A percentile compares a stretch with the other conserved stretches of the same genome.
phyloP scores from a whole-genome alignment of 1,140 invertebrate species.

The Trinorchestia longiramus region DNA sequence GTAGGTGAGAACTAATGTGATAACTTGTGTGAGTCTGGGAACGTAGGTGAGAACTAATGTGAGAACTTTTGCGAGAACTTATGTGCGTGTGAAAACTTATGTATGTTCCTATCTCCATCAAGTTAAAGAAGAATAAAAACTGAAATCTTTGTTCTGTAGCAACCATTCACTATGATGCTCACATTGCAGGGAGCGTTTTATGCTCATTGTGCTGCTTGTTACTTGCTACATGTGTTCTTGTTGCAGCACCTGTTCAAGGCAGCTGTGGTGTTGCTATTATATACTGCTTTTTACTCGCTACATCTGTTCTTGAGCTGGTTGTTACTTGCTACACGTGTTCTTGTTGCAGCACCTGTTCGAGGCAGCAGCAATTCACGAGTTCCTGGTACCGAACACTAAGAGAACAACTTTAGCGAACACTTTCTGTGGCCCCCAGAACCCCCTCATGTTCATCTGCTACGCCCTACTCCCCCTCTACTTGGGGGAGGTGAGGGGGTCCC shows the following conservation, averaged over 20 bases:
- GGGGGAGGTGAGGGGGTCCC: slow-evolving; percentile 28
- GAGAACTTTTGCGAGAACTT: no score
- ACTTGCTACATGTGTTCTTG: not conserved
- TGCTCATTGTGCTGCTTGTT: not conserved
- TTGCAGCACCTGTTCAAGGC: not conserved
- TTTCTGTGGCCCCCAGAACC: slow-evolving; percentile 29
- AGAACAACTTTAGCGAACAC: slow-evolving; percentile 15
- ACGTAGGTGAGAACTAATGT: not conserved
- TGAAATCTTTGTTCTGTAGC: no score
- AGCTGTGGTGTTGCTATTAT: not conserved
- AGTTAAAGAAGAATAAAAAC: no score
- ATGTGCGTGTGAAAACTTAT: no score
- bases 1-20: not conserved
- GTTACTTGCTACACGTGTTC: not conserved
- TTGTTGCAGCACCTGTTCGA: not conserved
- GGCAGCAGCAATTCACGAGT: slow-evolving; percentile 14
- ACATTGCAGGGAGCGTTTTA: no score
- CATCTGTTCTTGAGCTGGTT: not conserved
- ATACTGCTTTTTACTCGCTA: not conserved
- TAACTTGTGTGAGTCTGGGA: not conserved
- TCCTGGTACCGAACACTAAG: slow-evolving; percentile 27
- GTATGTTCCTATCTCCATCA: no score
- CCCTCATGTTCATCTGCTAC: slow-evolving; percentile 44
- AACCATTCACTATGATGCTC: no score
- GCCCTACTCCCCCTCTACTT: slow-evolving; percentile 32